Conservation (phyloP, 2,113 vertebrate genomes). For the Myrmecophaga tridactyla region DNA sequence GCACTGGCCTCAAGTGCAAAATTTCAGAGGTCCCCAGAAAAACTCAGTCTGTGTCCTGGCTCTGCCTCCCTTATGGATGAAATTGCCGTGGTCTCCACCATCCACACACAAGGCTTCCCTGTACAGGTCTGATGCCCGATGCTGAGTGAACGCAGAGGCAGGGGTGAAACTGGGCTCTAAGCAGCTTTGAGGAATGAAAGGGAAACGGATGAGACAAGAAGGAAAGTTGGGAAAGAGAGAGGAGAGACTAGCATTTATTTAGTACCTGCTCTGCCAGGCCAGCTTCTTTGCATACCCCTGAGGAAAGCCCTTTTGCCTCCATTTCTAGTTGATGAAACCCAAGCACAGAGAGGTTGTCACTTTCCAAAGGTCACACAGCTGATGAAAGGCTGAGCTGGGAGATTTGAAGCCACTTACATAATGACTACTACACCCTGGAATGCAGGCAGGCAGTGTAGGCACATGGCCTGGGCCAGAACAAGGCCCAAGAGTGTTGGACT, state of each 20-base stretch:
- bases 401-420: rapidly evolving
- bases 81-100: rapidly evolving
- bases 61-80: background rate
- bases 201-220: background rate
- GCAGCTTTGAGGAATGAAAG: background rate
- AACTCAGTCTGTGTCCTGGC: background rate
- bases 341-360: background rate
- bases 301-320: background rate
- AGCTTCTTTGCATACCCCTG: rapidly evolving
- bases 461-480: background rate
- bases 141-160: rapidly evolving
- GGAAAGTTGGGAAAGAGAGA: background rate
- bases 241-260: background rate
- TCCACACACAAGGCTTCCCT: rapidly evolving
- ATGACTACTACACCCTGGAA: background rate
- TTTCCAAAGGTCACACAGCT: background rate
- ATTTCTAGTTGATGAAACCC: background rate
- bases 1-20: rapidly evolving
- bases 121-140: rapidly evolving
- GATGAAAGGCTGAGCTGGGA: background rate
- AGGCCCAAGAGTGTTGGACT: background rate
- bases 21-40: background rate
- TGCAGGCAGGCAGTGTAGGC: background rate
- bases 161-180: rapidly evolving
- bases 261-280: background rate